Evolutionary conservation across 2,797 vertebrate genomes (phyloP).

Genomic region (Oreochromis grahami): DNA sequence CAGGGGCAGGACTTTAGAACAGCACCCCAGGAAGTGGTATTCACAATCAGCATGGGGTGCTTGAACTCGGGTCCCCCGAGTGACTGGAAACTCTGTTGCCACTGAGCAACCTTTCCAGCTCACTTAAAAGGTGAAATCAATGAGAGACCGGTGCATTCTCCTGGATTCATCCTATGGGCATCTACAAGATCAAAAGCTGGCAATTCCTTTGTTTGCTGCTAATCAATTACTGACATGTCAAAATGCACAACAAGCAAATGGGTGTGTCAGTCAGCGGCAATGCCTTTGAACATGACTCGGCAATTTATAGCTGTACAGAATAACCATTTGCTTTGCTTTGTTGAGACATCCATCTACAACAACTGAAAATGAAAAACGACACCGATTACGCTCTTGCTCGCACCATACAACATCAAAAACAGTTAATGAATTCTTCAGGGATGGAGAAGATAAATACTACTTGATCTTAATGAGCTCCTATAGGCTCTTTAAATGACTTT

Average conservation of each 20-base stretch:
- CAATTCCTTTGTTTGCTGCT: neutral
- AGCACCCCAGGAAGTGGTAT: neutral
- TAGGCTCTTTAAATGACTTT: conserved; percentile 14
- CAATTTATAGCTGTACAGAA: neutral
- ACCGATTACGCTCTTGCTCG: neutral
- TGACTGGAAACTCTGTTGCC: neutral
- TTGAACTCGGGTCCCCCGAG: conserved; percentile 12
- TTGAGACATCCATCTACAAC: neutral
- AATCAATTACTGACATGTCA: conserved; percentile 4
- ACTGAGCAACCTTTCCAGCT: conserved; percentile 4
- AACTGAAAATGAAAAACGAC: neutral
- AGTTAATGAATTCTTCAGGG: conserved; percentile 20
- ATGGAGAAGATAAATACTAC: conserved; percentile 5
- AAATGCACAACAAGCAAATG: neutral
- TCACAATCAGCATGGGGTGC: conserved; percentile 19
- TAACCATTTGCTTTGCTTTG: neutral
- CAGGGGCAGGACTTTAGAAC: neutral
- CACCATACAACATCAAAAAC: neutral
- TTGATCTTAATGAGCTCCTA: conserved; percentile 25
- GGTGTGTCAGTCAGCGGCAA: neutral
- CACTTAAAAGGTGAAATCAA: conserved; percentile 31
- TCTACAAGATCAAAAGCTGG: conserved; percentile 9
- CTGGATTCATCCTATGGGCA: neutral
- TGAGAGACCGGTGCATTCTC: neutral
- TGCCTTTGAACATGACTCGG: neutral